These are phyloP conservation scores for Drosophila lowei DNA, from an alignment of 1,140 invertebrate genomes.

Conservation along the genomic window DNA sequence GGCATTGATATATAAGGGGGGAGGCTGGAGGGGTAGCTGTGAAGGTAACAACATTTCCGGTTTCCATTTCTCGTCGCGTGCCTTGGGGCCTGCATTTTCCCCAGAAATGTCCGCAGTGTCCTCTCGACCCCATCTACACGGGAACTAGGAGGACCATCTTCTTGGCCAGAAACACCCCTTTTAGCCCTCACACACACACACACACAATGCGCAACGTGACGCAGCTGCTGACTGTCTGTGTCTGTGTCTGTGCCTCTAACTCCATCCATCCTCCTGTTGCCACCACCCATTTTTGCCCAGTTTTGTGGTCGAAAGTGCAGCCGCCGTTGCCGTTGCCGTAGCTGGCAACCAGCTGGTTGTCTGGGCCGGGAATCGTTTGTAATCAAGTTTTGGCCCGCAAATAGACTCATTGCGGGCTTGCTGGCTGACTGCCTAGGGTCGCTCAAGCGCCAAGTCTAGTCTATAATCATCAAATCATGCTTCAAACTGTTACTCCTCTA, in stretches of 20 bases:
- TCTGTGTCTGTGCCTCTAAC: background rate
- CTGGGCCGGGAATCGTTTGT: slow-evolving; percentile 22
- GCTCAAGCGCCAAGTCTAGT: slow-evolving; percentile 76
- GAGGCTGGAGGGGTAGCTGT: background rate
- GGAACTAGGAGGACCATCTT: background rate
- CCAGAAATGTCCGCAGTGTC: slow-evolving; percentile 65
- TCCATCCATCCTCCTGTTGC: too few relatives aligned
- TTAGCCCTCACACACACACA: slow-evolving; percentile 20
- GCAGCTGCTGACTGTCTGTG: slow-evolving; percentile 52
- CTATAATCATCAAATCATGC: slow-evolving; percentile 78
- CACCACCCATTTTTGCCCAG: background rate
- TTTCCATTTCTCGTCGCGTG: slow-evolving; percentile 75
- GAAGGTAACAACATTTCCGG: slow-evolving; percentile 73
- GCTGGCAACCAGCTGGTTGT: slow-evolving; percentile 12
- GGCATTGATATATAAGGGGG: too few relatives aligned
- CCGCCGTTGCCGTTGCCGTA: slow-evolving; percentile 10
- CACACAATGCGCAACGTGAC: slow-evolving; percentile 57
- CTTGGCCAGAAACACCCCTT: slow-evolving; percentile 23
- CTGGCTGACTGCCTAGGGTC: slow-evolving; percentile 35
- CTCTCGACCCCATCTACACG: slow-evolving; percentile 4
- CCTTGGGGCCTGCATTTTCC: slow-evolving; percentile 49
- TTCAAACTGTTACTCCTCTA: slow-evolving; percentile 40
- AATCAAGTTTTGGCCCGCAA: slow-evolving; percentile 77
- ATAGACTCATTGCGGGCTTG: slow-evolving; percentile 62
- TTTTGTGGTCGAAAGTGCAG: slow-evolving; percentile 68